Conservation (phyloP, 2,888 invertebrate genomes). For the Lagria hirta region DNA sequence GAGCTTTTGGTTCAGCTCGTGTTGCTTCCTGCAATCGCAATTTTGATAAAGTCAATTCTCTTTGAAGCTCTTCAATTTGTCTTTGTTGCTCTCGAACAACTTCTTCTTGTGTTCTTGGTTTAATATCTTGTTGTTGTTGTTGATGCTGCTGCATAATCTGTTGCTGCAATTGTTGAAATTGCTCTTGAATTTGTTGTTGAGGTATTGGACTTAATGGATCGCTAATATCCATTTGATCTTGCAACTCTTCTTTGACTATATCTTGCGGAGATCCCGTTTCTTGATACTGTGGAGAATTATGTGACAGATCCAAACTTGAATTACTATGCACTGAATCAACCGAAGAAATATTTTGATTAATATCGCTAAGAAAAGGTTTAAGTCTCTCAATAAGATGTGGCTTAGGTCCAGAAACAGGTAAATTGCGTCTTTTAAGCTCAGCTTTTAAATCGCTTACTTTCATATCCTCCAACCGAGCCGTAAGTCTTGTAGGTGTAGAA, state of each 20-base stretch:
- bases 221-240: constrained; percentile 53
- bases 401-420: constrained; percentile 95
- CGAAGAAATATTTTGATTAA: constrained; percentile 36
- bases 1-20: constrained; percentile 48
- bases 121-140: constrained; percentile 25
- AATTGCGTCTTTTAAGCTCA: constrained; percentile 88
- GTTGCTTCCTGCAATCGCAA: constrained; percentile 70
- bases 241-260: constrained; percentile 39
- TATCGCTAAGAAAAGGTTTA: constrained; percentile 64
- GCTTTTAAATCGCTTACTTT: constrained; percentile 94
- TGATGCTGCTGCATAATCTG: constrained; percentile 37
- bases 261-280: constrained; percentile 48
- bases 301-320: constrained; percentile 50
- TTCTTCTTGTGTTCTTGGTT: constrained; percentile 59
- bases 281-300: constrained; percentile 56
- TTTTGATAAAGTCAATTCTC: constrained; percentile 77
- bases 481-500: constrained; percentile 52
- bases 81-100: constrained; percentile 81
- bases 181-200: constrained; percentile 45
- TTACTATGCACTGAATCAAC: constrained; percentile 44
- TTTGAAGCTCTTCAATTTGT: constrained; percentile 84
- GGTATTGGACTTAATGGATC: constrained; percentile 55
- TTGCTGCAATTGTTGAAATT: constrained; percentile 35
- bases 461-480: constrained; percentile 86
- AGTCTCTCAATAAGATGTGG: constrained; percentile 91